phyloP scores from a whole-genome alignment of 2,113 vertebrate genomes.

The Pongo abelii region DNA sequence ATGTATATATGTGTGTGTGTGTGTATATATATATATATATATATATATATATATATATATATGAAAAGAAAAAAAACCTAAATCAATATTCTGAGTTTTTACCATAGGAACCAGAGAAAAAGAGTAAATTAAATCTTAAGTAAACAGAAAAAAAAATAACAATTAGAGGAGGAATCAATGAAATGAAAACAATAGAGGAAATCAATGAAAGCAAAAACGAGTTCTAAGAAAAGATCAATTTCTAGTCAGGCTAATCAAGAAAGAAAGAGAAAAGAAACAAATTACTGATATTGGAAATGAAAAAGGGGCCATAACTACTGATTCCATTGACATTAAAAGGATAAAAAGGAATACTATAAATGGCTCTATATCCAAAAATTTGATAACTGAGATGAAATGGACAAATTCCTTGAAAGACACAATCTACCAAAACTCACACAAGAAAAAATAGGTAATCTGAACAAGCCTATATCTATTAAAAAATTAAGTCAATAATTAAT shows the following conservation, averaged over 20 bases:
- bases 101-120: not conserved
- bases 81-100: not conserved
- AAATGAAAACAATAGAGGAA: not conserved
- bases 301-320: not conserved
- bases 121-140: not conserved
- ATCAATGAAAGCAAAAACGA: not conserved
- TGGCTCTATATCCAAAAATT: not conserved
- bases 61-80: not conserved
- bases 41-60: not conserved
- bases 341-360: not conserved
- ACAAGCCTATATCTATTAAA: not conserved
- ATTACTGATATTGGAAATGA: not conserved
- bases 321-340: not conserved
- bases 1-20: not conserved
- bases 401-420: not conserved
- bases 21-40: not conserved
- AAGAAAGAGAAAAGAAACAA: not conserved
- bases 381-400: not conserved
- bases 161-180: not conserved
- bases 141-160: not conserved
- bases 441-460: not conserved
- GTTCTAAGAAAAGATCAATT: not conserved
- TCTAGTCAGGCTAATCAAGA: not conserved
- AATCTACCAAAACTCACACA: not conserved
- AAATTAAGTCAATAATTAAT: not conserved